Base-by-base conservation (phyloP, 2,797 vertebrate species). In the Catostomus latipinnis region DNA sequence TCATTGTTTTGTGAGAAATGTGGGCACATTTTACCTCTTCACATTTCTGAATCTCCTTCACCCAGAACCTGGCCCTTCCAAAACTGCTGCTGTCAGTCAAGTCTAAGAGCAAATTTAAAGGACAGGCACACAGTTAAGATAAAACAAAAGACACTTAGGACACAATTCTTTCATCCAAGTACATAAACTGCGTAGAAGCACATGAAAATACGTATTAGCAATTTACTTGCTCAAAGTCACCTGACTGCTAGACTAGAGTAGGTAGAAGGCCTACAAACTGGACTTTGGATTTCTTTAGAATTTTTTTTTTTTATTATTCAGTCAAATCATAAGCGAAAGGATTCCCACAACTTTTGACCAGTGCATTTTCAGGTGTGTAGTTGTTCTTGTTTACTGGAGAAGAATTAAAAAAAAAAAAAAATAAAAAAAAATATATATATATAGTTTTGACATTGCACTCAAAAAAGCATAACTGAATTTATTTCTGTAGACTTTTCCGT, bases 51-150 rank as follows among this genome's bases (percentile, higher is more conserved):
- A 99, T 91, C 90, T 99, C 98, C 50, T 97, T 97, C 88, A 98
- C 97, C 98, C 98, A 99, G 92, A 99, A 99, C 63, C 93, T 96
- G 68, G 96, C 97, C 76, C 98, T 89, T 89, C 95, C 94, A 89
- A 98, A 99, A 84, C 97, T 99, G 93, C 95, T 96, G 90, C 93
- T 94, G 91, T 99, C 97, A 0, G 97, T 98, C 88, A 99, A 91
- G 91, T 98, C 97, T 98, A 14, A 8, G 9, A 46, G 2, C 12
- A 45, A n/a, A 65, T 65, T 46, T 46, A 1, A 46, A n/a, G 89
- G 9, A 43, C 49, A 45, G 8, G 6, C 18, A 9, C 2, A 63
- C 1, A 34, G 60, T 62, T 43, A 61, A 62, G 11, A 43, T 5
- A 52, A 52, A 6, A 12, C 5, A 54, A 22, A 70, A 13, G 1